phyloP scores from a whole-genome alignment of 2,888 invertebrate species.

The Capitulum mitella region DNA sequence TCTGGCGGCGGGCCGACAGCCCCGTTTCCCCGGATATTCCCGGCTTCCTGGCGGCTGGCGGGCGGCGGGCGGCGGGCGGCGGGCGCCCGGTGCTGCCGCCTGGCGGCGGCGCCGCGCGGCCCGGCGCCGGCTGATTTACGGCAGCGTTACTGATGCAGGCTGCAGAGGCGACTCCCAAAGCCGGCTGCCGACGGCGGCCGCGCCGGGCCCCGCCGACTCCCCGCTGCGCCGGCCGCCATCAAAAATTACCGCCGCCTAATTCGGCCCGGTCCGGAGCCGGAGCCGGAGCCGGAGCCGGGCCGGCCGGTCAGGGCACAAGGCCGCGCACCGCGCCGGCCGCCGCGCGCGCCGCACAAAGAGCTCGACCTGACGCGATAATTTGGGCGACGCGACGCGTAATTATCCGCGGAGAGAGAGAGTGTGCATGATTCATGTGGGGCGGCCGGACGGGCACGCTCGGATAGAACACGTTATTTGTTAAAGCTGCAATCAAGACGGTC shows the following conservation, averaged over 20 bases:
- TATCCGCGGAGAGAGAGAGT: not conserved
- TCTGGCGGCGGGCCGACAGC: not conserved
- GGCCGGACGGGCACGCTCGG: not conserved
- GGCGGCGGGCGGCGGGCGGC: not conserved
- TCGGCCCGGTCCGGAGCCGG: constrained; percentile 13
- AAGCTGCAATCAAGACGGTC: not conserved
- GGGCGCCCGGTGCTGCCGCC: constrained; percentile 16
- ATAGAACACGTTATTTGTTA: not conserved
- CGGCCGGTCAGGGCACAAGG: not conserved
- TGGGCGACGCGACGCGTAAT: not conserved
- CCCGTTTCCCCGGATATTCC: constrained; percentile 3
- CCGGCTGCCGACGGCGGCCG: no score
- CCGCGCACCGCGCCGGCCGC: not conserved
- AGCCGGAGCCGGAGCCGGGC: not conserved
- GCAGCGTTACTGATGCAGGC: constrained; percentile 24
- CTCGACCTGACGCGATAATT: not conserved
- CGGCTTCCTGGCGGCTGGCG: not conserved
- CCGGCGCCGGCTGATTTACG: not conserved
- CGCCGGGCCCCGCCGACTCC: not conserved
- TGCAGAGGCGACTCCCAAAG: no score
- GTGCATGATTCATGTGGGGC: not conserved
- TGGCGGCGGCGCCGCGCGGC: not conserved
- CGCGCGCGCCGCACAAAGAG: not conserved
- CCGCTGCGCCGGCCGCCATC: constrained; percentile 19
- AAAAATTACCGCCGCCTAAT: constrained; percentile 3